Conservation (phyloP, 2,888 invertebrate genomes). For the Cerastis leucographa region DNA sequence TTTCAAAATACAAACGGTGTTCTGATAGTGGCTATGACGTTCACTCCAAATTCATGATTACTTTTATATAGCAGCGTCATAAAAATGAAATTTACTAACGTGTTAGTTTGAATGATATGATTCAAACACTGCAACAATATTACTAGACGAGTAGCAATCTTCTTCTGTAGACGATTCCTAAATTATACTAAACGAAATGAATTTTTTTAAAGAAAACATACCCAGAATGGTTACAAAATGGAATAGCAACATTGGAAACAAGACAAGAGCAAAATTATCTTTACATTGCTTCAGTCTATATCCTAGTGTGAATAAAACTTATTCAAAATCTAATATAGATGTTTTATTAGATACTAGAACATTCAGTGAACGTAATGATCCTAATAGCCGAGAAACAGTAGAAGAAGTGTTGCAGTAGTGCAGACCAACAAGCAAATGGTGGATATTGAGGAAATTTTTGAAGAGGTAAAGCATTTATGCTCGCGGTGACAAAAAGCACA, state of each 20-base stretch:
- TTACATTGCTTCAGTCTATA: background rate
- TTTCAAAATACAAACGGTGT: background rate
- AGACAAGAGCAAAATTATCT: background rate
- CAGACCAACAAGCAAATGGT: background rate
- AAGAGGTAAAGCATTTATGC: background rate
- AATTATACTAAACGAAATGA: background rate
- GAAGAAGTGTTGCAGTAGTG: background rate
- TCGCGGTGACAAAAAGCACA: background rate
- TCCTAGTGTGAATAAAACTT: too few relatives aligned
- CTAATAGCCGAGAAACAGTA: background rate
- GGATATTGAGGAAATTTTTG: background rate
- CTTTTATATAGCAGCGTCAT: background rate
- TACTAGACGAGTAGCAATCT: background rate
- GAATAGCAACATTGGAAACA: background rate
- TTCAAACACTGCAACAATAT: background rate
- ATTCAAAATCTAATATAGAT: background rate
- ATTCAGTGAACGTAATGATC: too few relatives aligned
- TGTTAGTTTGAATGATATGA: conserved; percentile 11
- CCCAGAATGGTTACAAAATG: background rate
- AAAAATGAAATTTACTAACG: background rate
- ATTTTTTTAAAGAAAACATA: conserved; percentile 10
- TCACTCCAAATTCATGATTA: conserved; percentile 8
- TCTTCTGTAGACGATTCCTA: background rate
- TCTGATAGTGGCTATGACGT: background rate
- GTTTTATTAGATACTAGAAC: background rate